Conservation (phyloP, 2,888 invertebrate genomes). For the Syrphus vitripennis region DNA sequence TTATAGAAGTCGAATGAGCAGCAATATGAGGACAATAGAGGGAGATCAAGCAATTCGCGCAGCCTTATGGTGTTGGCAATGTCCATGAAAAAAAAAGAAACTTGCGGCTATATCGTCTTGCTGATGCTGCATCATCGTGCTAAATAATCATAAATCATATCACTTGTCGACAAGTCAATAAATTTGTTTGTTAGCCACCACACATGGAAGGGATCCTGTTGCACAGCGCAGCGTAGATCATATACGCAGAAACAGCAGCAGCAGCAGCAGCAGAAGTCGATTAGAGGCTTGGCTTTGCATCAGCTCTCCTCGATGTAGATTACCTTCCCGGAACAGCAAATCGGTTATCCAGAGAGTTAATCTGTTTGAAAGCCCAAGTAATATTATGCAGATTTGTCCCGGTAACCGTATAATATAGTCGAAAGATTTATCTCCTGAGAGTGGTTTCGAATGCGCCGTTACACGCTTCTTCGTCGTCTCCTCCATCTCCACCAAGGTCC, state of each 20-base stretch:
- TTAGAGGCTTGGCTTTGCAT: slow-evolving; percentile 37
- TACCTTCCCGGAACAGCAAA: slow-evolving; percentile 61
- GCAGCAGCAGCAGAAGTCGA: slow-evolving; percentile 51
- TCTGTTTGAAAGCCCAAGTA: slow-evolving; percentile 49
- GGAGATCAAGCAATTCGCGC: slow-evolving; percentile 26
- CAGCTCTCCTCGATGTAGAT: slow-evolving; percentile 62
- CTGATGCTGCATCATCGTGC: slow-evolving; percentile 75
- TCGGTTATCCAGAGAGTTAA: slow-evolving; percentile 61
- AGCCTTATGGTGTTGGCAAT: slow-evolving; percentile 33
- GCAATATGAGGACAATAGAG: slow-evolving; percentile 58
- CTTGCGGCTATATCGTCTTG: slow-evolving; percentile 26
- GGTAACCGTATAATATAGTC: slow-evolving; percentile 28
- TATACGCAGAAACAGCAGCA: slow-evolving; percentile 55
- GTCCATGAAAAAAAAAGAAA: slow-evolving; percentile 38
- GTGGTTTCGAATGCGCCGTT: slow-evolving; percentile 67
- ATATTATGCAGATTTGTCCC: slow-evolving; percentile 68
- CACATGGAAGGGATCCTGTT: slow-evolving; percentile 72
- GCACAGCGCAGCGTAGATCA: slow-evolving; percentile 28
- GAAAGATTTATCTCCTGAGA: slow-evolving; percentile 62
- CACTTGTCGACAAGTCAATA: slow-evolving; percentile 78
- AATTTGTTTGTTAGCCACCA: slow-evolving; percentile 76
- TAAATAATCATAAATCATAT: slow-evolving; percentile 80
- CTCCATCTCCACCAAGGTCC: background rate
- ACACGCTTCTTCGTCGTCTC: slow-evolving; percentile 45
- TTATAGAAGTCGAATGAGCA: slow-evolving; percentile 19